Evolutionary conservation across 1,140 invertebrate genomes (phyloP).

Genomic region (Diorhabda carinulata): DNA sequence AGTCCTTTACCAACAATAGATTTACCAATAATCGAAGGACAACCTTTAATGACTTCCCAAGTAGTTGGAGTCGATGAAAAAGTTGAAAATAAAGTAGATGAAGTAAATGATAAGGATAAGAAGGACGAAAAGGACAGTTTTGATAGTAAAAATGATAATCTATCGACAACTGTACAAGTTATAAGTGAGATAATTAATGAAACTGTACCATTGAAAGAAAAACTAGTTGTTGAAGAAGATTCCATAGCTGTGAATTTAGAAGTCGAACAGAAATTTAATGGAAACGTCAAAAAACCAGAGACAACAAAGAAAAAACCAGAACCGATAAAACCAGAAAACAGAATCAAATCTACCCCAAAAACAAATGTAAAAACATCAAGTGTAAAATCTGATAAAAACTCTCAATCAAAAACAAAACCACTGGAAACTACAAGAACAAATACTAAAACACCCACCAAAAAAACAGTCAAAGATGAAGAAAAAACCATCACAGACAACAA

Average conservation of each 20-base stretch:
- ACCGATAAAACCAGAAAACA: background rate
- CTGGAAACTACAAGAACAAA: background rate
- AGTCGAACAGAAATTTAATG: too few relatives aligned
- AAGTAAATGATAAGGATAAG: constrained; percentile 6
- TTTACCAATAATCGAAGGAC: constrained; percentile 39
- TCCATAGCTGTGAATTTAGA: too few relatives aligned
- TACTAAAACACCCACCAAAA: background rate
- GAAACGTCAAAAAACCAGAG: constrained; percentile 40
- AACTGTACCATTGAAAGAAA: constrained; percentile 4
- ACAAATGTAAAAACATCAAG: background rate
- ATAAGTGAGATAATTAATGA: background rate
- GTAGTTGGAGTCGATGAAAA: constrained; percentile 5
- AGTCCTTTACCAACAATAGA: constrained; percentile 54
- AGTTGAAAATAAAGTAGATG: background rate
- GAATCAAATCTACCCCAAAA: constrained; percentile 4
- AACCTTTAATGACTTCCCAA: constrained; percentile 21
- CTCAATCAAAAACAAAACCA: constrained; percentile 4
- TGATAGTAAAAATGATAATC: background rate
- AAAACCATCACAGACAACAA: constrained; percentile 4
- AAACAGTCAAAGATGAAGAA: background rate
- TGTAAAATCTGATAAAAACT: constrained; percentile 7
- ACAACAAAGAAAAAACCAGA: constrained; percentile 7
- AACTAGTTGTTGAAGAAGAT: background rate
- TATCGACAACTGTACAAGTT: too few relatives aligned
- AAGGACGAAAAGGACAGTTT: constrained; percentile 5